Evolutionary conservation across 2,797 vertebrate genomes (phyloP), one percentile per base, ranked within the genome.

Genomic region (Scleropages formosus): DNA sequence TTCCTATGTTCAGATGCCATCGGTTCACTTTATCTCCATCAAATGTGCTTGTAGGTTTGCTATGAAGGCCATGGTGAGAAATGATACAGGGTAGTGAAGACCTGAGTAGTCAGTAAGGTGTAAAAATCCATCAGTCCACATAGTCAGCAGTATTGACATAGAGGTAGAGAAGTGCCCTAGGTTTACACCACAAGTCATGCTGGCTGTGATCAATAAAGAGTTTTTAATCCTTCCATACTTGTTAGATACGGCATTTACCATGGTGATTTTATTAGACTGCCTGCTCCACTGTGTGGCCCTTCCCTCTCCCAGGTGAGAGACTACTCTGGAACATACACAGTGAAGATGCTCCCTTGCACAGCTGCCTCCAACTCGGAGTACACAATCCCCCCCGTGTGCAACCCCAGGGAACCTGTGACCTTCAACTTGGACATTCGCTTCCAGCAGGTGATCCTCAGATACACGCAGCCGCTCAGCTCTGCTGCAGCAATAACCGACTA

Each of bases 381-480:
- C 9, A 79, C 63, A 51, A 65, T 81, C 39, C 78, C 83, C 68
- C 39, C 81, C 26, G 68, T 78, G 75, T 89, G 85, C 77, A 83
- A 79, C 73, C 85, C 84, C 2, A 61, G 67, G 64, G 82, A 87
- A 58, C 82, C 81, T 0, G 70, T 86, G 61, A 81, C 61, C 3
- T 88, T 90, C 75, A 80, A 83, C 26, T 63, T 86, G 58, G 83
- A 84, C 76, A 84, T 89, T 74, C 85, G 82, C 74, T 89, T 91
- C 78, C 85, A 89, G 60, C 84, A 89, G 87, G 88, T 86, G 76
- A 73, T 26, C 59, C 3, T 20, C 7, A n/a, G n/a, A n/a, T n/a
- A n/a, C n/a, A n/a, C n/a, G n/a, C n/a, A n/a, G n/a, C n/a, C n/a
- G n/a, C n/a, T n/a, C n/a, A n/a, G n/a, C n/a, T n/a, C n/a, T n/a